Percentiles rank a stretch among this genome's conserved stretches.
Evolutionary conservation across 2,888 invertebrate genomes (phyloP).

Genomic region (Pristionchus arcanus): DNA sequence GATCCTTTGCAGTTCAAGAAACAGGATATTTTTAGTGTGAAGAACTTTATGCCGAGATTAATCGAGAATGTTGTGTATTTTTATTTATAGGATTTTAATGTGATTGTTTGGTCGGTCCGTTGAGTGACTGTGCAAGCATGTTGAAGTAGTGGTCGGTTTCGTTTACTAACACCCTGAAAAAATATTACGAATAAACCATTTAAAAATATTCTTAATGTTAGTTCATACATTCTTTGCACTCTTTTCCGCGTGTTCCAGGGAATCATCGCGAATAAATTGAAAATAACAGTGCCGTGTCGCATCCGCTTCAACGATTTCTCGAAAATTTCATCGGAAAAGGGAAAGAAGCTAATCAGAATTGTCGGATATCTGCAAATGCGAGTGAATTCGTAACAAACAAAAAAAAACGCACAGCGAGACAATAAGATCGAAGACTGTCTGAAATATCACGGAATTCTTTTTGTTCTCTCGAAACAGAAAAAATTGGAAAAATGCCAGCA

Average conservation of each 20-base stretch:
- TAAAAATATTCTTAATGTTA: too few species aligned
- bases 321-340: neutral
- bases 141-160: conserved; percentile 17
- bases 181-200: too few species aligned
- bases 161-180: neutral
- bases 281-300: neutral
- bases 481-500: neutral
- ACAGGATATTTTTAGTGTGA: too few species aligned
- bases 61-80: too few species aligned
- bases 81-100: too few species aligned
- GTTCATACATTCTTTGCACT: neutral
- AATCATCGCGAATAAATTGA: neutral
- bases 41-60: too few species aligned
- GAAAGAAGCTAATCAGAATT: neutral
- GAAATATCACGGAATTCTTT: neutral
- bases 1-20: too few species aligned
- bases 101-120: neutral
- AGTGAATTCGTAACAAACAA: too few species aligned
- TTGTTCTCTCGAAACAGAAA: neutral
- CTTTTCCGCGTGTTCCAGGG: neutral
- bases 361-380: neutral
- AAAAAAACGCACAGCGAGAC: neutral
- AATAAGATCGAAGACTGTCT: neutral
- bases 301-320: neutral
- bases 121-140: neutral